Percentiles rank a stretch among this genome's conserved stretches.
These are phyloP conservation scores for Hydrophis major DNA, from an alignment of 2,797 vertebrate species.

Conservation along the genomic window DNA sequence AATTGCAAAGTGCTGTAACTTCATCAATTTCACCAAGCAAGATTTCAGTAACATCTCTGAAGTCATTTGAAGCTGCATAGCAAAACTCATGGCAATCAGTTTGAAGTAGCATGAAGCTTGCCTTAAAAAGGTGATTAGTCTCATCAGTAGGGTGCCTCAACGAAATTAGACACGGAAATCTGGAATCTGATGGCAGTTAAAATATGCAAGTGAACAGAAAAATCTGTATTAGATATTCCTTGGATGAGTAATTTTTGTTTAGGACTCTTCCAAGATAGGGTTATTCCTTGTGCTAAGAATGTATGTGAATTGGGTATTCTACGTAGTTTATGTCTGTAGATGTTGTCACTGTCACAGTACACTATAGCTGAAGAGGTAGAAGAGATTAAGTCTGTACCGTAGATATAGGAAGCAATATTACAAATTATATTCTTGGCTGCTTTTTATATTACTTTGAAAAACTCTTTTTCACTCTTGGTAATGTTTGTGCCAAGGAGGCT, in stretches of 20 bases:
- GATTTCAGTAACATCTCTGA: slow-evolving; percentile 55
- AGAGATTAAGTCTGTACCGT: not conserved
- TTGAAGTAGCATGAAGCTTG: slow-evolving; percentile 60
- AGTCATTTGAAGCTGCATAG: slow-evolving; percentile 54
- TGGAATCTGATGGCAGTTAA: slow-evolving; percentile 30
- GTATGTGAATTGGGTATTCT: not conserved
- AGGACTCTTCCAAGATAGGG: not conserved
- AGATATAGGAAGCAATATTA: not conserved
- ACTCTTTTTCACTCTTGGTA: not conserved
- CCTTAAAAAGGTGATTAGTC: slow-evolving; percentile 56
- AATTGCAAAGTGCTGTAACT: slow-evolving; percentile 42
- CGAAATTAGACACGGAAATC: slow-evolving; percentile 48
- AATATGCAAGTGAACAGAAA: slow-evolving; percentile 44
- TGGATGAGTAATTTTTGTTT: slow-evolving; percentile 21
- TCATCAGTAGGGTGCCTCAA: slow-evolving; percentile 48
- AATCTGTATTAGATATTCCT: slow-evolving; percentile 26
- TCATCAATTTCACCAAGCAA: slow-evolving; percentile 54
- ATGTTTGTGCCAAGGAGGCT: not conserved
- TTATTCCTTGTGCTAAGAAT: not conserved
- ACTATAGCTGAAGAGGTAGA: not conserved
- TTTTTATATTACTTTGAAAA: not conserved
- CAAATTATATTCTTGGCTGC: not conserved
- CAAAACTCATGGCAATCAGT: slow-evolving; percentile 49
- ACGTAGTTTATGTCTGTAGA: not conserved
- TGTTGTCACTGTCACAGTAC: not conserved